Evolutionary conservation across 1,140 invertebrate species (phyloP).

Genomic region (Brachionus sp.): DNA sequence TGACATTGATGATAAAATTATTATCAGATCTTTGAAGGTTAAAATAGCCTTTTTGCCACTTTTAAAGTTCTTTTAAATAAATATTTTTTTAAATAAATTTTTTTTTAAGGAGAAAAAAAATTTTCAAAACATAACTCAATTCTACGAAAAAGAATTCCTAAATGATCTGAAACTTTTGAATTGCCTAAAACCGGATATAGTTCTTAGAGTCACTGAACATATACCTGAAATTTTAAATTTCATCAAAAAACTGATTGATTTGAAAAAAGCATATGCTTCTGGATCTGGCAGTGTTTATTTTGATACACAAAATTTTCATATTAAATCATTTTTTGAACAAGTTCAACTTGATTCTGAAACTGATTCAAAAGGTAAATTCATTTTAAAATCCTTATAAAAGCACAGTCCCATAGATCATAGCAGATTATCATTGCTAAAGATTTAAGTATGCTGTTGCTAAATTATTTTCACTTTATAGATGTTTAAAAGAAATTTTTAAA

Average conservation of each 20-base stretch:
- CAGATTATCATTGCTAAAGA: slow-evolving; percentile 6
- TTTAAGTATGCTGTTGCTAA: slow-evolving; percentile 46
- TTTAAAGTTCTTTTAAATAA: neutral
- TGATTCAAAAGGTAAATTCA: neutral
- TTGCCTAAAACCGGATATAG: slow-evolving; percentile 68
- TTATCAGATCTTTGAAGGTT: slow-evolving; percentile 61
- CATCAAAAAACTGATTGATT: slow-evolving; percentile 67
- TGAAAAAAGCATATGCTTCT: slow-evolving; percentile 68
- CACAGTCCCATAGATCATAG: slow-evolving; percentile 62
- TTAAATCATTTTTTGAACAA: slow-evolving; percentile 44
- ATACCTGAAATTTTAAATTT: slow-evolving; percentile 74
- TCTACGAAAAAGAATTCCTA: slow-evolving; percentile 78
- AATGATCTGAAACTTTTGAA: slow-evolving; percentile 72
- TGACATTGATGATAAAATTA: slow-evolving; percentile 94
- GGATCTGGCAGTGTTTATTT: slow-evolving; percentile 77
- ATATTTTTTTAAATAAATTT: neutral
- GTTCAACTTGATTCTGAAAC: neutral
- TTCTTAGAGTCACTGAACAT: slow-evolving; percentile 73
- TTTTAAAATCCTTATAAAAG: slow-evolving; percentile 65
- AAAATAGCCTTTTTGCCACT: neutral
- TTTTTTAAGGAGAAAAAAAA: slow-evolving; percentile 53
- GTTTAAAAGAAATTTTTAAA: neutral
- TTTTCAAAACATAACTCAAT: slow-evolving; percentile 64
- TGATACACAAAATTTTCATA: slow-evolving; percentile 65
- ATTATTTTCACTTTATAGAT: neutral